Conservation (phyloP, 2,888 invertebrate genomes). For the Galerucella calmariensis region DNA sequence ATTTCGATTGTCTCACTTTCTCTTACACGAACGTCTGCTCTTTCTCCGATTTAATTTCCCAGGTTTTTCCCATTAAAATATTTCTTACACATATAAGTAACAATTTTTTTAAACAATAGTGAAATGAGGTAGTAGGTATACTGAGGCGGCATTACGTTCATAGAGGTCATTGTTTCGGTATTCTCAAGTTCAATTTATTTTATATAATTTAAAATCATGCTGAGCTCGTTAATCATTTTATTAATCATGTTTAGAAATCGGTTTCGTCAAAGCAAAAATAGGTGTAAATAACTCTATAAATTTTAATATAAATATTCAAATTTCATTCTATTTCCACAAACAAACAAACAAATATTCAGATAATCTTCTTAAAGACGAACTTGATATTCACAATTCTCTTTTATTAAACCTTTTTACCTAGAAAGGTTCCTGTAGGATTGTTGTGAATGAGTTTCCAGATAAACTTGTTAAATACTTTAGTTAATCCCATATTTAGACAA, state of each 20-base stretch:
- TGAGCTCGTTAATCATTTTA: not conserved
- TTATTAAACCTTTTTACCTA: too few relatives aligned
- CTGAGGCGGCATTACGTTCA: not conserved
- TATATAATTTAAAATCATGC: not conserved
- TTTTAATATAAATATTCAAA: too few relatives aligned
- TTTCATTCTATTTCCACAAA: too few relatives aligned
- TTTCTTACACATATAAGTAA: not conserved
- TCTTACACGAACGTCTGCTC: slow-evolving; percentile 16
- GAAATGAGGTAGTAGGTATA: not conserved
- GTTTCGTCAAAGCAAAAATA: not conserved
- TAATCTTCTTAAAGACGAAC: too few relatives aligned
- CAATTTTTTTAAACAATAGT: not conserved
- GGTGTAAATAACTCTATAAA: too few relatives aligned
- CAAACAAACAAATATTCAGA: too few relatives aligned
- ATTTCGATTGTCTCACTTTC: slow-evolving; percentile 25
- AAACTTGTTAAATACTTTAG: too few relatives aligned
- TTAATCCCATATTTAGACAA: too few relatives aligned
- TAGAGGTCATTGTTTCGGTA: not conserved
- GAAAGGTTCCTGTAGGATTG: too few relatives aligned
- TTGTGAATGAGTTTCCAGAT: too few relatives aligned
- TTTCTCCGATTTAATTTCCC: slow-evolving; percentile 10
- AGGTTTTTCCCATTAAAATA: slow-evolving; percentile 22
- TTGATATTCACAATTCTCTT: too few relatives aligned
- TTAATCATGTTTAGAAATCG: not conserved
- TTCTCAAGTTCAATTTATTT: not conserved